Evolutionary conservation across 2,888 invertebrate species (phyloP).

Genomic region (Idaea straminata): DNA sequence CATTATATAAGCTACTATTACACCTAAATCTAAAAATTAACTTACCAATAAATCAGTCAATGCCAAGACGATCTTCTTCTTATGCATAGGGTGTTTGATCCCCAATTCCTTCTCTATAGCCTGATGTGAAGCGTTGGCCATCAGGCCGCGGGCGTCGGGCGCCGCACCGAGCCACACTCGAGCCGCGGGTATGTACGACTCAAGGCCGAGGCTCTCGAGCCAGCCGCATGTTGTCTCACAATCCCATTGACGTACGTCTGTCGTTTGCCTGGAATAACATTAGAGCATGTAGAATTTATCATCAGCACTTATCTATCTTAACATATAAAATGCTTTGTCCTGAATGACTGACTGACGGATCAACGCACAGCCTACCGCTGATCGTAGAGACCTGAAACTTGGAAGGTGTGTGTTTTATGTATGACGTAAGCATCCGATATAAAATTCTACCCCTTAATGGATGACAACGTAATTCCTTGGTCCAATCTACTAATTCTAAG

Average conservation of each 20-base stretch:
- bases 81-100: conserved; percentile 91
- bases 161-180: conserved; percentile 91
- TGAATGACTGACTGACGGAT: too few species aligned
- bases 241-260: conserved; percentile 90
- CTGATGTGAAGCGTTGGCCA: conserved; percentile 87
- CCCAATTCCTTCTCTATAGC: conserved; percentile 94
- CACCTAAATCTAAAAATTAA: conserved; percentile 7
- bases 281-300: too few species aligned
- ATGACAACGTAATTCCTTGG: too few species aligned
- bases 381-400: too few species aligned
- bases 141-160: conserved; percentile 77
- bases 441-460: too few species aligned
- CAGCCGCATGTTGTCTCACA: conserved; percentile 90
- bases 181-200: conserved; percentile 88
- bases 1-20: not conserved
- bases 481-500: too few species aligned
- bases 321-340: not conserved
- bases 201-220: conserved; percentile 88
- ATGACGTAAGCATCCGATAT: too few species aligned
- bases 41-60: conserved; percentile 81
- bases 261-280: conserved; percentile 77
- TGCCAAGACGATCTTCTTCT: conserved; percentile 93
- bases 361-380: not conserved
- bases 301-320: not conserved
- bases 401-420: too few species aligned